These are phyloP conservation scores for Tipula confusa DNA, from an alignment of 2,888 invertebrate species.

Conservation along the genomic window DNA sequence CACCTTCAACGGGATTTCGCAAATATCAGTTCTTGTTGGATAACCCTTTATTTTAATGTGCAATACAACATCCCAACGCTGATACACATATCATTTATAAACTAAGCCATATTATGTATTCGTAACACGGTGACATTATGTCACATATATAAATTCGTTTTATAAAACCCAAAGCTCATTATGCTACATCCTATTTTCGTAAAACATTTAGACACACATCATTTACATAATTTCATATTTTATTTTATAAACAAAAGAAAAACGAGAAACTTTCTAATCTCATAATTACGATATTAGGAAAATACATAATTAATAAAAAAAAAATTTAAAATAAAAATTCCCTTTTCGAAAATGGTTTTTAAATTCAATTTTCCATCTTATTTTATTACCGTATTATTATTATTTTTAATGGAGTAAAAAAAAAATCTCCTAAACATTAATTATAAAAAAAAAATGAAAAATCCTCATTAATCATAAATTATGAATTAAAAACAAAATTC, in stretches of 20 bases:
- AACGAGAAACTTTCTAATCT: background rate
- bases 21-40: too few relatives aligned
- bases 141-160: background rate
- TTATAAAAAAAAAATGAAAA: background rate
- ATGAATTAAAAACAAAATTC: background rate
- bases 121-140: background rate
- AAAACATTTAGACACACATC: background rate
- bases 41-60: too few relatives aligned
- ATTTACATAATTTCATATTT: background rate
- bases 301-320: slow-evolving; percentile 21
- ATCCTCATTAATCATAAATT: slow-evolving; percentile 25
- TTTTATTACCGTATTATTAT: slow-evolving; percentile 12
- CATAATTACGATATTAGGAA: background rate
- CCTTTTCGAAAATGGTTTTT: slow-evolving; percentile 9
- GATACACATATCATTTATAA: too few relatives aligned
- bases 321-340: slow-evolving; percentile 13
- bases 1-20: too few relatives aligned
- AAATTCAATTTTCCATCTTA: slow-evolving; percentile 20
- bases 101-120: too few relatives aligned
- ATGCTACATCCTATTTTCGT: background rate
- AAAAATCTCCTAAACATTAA: background rate
- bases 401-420: background rate
- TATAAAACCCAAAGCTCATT: background rate
- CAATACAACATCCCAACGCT: too few relatives aligned
- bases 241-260: background rate